Conservation (phyloP, 2,113 vertebrate species). For the Pangasianodon hypophthalmus region DNA sequence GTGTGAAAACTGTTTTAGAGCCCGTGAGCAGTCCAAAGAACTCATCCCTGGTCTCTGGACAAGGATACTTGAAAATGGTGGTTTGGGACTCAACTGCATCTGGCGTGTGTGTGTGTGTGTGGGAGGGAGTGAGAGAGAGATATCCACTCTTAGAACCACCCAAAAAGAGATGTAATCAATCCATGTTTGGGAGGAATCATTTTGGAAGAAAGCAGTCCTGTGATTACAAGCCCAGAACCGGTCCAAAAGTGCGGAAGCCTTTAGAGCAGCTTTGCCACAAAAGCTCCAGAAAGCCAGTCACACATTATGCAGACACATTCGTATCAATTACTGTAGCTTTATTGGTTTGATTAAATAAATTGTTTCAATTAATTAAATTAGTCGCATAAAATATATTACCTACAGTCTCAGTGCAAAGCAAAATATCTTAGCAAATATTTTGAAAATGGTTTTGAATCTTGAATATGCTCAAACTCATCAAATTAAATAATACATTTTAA, state of each 20-base stretch:
- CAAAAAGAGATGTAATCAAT: not conserved
- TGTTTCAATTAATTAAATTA: not conserved
- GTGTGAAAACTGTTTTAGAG: not conserved
- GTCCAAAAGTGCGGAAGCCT: not conserved
- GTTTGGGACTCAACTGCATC: not conserved
- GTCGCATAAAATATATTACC: not conserved
- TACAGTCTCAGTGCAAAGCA: not conserved
- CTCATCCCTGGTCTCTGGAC: not conserved
- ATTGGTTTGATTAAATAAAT: not conserved
- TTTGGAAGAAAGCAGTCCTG: not conserved
- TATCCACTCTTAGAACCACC: not conserved
- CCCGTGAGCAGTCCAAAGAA: not conserved
- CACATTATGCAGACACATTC: not conserved
- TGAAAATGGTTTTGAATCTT: not conserved
- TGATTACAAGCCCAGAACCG: not conserved
- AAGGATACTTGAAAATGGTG: not conserved
- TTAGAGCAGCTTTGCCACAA: not conserved
- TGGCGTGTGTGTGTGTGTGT: not conserved
- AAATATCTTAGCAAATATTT: not conserved
- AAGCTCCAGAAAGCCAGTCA: not conserved
- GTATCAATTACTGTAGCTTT: not conserved
- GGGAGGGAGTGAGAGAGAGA: not conserved
- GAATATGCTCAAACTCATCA: not conserved
- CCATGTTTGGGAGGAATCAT: not conserved
- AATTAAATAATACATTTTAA: not conserved